phyloP scores from a whole-genome alignment of 2,888 invertebrate genomes.

The Heterodera filipjevi region DNA sequence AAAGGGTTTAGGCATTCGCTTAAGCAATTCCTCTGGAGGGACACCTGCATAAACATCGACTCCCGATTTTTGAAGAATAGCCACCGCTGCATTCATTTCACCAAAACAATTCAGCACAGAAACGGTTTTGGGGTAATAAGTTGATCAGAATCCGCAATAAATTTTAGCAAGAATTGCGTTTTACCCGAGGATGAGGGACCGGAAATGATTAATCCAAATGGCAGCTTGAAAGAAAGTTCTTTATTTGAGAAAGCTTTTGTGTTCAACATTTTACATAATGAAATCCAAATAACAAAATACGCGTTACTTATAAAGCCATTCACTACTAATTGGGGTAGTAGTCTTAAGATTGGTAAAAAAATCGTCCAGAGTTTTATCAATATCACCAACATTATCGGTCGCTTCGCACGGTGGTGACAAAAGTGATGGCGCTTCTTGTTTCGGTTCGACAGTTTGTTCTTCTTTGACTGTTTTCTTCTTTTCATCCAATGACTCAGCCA shows the following conservation, averaged over 20 bases:
- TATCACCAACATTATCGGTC: background rate
- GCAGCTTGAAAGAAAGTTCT: conserved; percentile 15
- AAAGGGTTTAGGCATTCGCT: conserved; percentile 10
- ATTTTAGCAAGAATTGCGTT: conserved; percentile 6
- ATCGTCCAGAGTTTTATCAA: no score
- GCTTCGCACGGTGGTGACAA: no score
- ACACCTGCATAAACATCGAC: conserved; percentile 30
- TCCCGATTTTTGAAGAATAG: conserved; percentile 36
- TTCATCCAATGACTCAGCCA: no score
- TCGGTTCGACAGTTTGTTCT: no score
- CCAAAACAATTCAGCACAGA: conserved; percentile 29
- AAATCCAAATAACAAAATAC: no score
- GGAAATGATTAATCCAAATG: no score
- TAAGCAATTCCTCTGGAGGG: conserved; percentile 24
- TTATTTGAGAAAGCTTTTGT: conserved; percentile 10
- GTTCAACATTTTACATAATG: background rate
- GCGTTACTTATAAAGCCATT: no score
- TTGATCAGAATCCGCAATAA: background rate
- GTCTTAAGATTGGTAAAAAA: no score
- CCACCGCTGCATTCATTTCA: conserved; percentile 16
- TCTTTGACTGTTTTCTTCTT: no score
- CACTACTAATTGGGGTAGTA: no score
- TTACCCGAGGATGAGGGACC: no score
- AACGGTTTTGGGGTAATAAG: conserved; percentile 12
- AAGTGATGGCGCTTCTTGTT: no score